Evolutionary conservation across 2,888 invertebrate genomes (phyloP), one percentile per base, ranked within the genome.

Genomic region (Eugnorisma glareosa): DNA sequence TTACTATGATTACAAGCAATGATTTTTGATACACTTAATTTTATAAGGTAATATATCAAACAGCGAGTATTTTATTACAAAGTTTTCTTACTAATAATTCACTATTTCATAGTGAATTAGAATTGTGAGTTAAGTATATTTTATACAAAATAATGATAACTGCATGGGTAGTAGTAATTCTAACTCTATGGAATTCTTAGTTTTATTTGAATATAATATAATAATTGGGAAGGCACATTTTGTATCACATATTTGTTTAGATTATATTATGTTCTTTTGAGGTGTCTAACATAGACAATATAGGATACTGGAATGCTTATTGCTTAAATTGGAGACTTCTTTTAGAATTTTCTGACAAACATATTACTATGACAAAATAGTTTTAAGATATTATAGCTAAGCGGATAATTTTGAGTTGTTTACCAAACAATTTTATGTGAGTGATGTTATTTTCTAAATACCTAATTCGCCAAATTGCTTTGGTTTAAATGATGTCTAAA

Each of bases 51-150:
- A 85, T 88, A 88, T 89, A 89, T 89, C 84, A 84, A 91, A 89
- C 86, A 91, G 89, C 92, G 93, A 94, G 93, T 94, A 94, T 93
- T 93, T 88, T 81, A 91, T 85, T 87, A 84, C 82, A 84, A 83
- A 83, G 77, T 86, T 84, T 86, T 86, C 83, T 84, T 88, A 89
- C 57, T 72, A 51, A 51, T 71, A 77, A 78, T 89, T 90, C 92
- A 91, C 92, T 92, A 93, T 94, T 91, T 90, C 75, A 94, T 93
- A 94, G 92, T 88, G 91, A 91, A 90, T 88, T 86, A 24, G 77
- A 76, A 84, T 87, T 80, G 84, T 83, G 78, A 78, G 77, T 69
- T 77, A 74, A 67, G 67, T 77, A 67, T 74, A 76, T 66, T 80
- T 79, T 73, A 68, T 64, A 73, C 74, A 82, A 77, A 72, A 61